Evolutionary conservation across 2,113 vertebrate genomes (phyloP).

Genomic region (Leiothrix lutea): DNA sequence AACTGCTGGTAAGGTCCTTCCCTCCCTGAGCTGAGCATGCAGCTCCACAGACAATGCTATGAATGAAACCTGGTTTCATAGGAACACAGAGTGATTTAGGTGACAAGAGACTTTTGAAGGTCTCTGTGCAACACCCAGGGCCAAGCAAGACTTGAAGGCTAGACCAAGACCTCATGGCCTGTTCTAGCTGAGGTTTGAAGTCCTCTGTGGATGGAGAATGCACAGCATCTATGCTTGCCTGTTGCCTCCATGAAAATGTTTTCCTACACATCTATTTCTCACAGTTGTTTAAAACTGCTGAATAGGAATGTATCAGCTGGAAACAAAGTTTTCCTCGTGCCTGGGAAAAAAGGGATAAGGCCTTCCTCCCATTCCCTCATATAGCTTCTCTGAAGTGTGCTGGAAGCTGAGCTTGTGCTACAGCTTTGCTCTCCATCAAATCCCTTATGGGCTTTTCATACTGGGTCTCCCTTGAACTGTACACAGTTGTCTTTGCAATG

Average conservation of each 20-base stretch:
- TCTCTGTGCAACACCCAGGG: background rate
- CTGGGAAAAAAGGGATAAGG: background rate
- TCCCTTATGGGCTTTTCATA: background rate
- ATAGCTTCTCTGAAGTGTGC: background rate
- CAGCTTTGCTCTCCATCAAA: background rate
- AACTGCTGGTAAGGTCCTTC: background rate
- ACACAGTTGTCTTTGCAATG: background rate
- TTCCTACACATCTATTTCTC: background rate
- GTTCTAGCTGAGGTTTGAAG: background rate
- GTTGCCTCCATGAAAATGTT: background rate
- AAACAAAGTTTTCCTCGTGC: background rate
- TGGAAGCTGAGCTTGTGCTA: background rate
- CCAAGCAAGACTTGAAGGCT: background rate
- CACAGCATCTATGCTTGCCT: background rate
- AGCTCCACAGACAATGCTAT: fast-evolving
- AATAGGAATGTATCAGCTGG: background rate
- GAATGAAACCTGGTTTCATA: background rate
- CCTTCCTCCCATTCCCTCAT: background rate
- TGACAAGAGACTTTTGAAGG: background rate
- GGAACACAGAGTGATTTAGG: background rate
- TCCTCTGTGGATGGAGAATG: fast-evolving
- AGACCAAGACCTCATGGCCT: background rate
- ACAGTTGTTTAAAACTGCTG: background rate
- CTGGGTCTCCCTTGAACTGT: background rate
- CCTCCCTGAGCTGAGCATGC: background rate